phyloP scores from a whole-genome alignment of 2,113 vertebrate species.

The Nerophis lumbriciformis region DNA sequence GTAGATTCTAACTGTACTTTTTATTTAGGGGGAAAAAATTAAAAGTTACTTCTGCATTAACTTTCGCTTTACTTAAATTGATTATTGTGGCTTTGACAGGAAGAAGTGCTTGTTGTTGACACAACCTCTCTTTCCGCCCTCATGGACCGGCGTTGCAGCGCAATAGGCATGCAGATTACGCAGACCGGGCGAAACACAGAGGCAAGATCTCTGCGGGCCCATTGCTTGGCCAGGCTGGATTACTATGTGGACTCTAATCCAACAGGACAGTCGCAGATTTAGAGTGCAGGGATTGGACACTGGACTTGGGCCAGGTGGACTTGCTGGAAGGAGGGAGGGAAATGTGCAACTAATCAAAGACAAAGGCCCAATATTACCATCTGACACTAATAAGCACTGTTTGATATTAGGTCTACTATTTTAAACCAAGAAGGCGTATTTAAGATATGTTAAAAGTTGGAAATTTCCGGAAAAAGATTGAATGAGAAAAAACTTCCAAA shows the following conservation, averaged over 20 bases:
- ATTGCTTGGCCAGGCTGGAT: constrained; percentile 47
- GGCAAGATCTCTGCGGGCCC: constrained; percentile 19
- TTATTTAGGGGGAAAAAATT: background rate
- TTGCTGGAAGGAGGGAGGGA: background rate
- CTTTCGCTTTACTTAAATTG: no score
- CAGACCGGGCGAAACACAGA: constrained; percentile 15
- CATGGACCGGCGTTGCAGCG: background rate
- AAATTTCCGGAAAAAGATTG: no score
- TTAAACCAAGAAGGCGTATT: no score
- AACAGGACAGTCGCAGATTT: constrained; percentile 43
- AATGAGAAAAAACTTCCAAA: no score
- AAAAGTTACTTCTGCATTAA: no score
- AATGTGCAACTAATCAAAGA: background rate
- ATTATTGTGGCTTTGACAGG: background rate
- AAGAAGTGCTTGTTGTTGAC: background rate
- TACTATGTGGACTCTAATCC: constrained; percentile 62
- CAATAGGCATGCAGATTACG: constrained; percentile 61
- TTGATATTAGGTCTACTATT: no score
- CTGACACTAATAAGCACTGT: no score
- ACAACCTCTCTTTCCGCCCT: background rate
- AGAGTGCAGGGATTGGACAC: constrained; percentile 47
- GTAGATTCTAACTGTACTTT: background rate
- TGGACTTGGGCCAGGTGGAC: constrained; percentile 39
- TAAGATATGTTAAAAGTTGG: no score
- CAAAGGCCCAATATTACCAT: constrained; percentile 1